Evolutionary conservation across 2,113 vertebrate species (phyloP).

Genomic region (Casuarius casuarius): DNA sequence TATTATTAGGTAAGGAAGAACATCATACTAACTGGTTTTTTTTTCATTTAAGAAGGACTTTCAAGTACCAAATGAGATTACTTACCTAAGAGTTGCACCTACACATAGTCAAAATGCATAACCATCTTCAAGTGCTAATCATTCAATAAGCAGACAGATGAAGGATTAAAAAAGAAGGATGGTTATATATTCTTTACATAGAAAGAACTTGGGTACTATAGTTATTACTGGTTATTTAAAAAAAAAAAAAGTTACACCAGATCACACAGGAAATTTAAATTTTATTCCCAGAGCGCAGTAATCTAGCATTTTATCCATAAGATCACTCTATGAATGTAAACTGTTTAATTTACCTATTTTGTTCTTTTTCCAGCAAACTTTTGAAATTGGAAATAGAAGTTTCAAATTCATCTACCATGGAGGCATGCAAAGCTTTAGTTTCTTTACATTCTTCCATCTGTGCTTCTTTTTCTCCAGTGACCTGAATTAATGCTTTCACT

Average conservation of each 20-base stretch:
- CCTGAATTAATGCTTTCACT: conserved; percentile 73
- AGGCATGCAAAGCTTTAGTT: conserved; percentile 74
- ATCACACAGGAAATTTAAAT: neutral
- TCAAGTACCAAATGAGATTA: neutral
- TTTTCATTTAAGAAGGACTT: neutral
- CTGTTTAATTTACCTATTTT: conserved; percentile 78
- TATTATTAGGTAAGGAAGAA: neutral
- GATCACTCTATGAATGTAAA: neutral
- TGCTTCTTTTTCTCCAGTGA: conserved; percentile 80
- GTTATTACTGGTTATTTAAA: neutral
- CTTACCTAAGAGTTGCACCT: neutral
- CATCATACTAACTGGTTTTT: neutral
- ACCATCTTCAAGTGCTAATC: neutral
- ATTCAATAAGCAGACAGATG: neutral
- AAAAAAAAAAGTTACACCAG: neutral
- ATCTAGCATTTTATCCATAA: neutral
- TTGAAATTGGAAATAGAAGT: conserved; percentile 73
- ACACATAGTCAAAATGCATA: neutral
- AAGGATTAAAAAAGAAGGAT: neutral
- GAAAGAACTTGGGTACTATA: neutral
- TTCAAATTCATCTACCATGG: conserved; percentile 76
- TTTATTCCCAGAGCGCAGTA: neutral
- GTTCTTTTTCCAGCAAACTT: conserved; percentile 77
- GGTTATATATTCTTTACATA: neutral
- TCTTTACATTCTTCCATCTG: conserved; percentile 80